Evolutionary conservation across 2,888 invertebrate genomes (phyloP).

Genomic region (Pasiphila rectangulata): DNA sequence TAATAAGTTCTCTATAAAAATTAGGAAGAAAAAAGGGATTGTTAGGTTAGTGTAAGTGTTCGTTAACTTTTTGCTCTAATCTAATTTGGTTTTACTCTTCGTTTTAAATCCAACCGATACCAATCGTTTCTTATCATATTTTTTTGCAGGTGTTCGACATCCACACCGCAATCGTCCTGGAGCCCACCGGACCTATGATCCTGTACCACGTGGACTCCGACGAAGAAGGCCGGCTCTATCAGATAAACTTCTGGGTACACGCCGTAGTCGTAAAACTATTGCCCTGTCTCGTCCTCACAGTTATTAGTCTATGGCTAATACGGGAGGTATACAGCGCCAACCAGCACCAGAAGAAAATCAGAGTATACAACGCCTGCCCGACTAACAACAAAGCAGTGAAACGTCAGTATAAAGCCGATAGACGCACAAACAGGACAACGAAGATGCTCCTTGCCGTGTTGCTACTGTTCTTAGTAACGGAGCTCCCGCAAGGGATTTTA

Average conservation of each 20-base stretch:
- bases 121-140: background rate
- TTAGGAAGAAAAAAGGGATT: too few species aligned
- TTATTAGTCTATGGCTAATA: constrained; percentile 86
- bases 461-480: constrained; percentile 91
- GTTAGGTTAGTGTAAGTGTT: too few species aligned
- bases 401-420: constrained; percentile 67
- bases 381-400: constrained; percentile 62
- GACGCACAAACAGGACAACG: constrained; percentile 88
- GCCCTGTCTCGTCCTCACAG: constrained; percentile 88
- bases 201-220: constrained; percentile 79
- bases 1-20: too few species aligned
- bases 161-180: constrained; percentile 73
- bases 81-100: too few species aligned
- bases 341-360: constrained; percentile 83
- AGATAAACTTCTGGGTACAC: constrained; percentile 90
- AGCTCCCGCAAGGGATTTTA: constrained; percentile 90
- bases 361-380: constrained; percentile 69
- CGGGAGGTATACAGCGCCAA: constrained; percentile 86
- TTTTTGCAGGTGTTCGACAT: constrained; percentile 68
- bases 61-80: too few species aligned
- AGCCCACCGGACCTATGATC: constrained; percentile 71
- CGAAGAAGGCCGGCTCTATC: constrained; percentile 81
- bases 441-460: constrained; percentile 94
- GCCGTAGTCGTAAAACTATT: constrained; percentile 89
- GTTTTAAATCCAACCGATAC: too few species aligned